Percentiles rank a stretch among this genome's conserved stretches.
Evolutionary conservation across 2,888 invertebrate species (phyloP).

Genomic region (Campopleginae sp.): DNA sequence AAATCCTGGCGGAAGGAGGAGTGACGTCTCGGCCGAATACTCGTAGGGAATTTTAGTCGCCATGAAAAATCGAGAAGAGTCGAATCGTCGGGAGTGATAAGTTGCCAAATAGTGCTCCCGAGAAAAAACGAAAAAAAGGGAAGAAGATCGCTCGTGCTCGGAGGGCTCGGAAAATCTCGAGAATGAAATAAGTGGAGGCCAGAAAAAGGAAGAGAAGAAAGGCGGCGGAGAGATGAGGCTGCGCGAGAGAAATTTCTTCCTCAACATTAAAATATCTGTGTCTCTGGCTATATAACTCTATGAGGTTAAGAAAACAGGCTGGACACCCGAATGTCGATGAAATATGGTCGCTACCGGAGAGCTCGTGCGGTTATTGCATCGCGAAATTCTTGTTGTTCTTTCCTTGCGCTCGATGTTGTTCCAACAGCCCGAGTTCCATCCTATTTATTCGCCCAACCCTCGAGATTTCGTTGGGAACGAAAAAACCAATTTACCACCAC

Average conservation of each 20-base stretch:
- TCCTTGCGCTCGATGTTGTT: constrained; percentile 18
- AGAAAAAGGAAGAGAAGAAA: constrained; percentile 22
- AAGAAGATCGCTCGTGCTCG: background rate
- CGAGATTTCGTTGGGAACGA: constrained; percentile 4
- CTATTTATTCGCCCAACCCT: constrained; percentile 26
- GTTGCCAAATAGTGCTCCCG: constrained; percentile 14
- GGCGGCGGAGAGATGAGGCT: constrained; percentile 53
- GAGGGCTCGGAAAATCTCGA: background rate
- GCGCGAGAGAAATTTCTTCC: constrained; percentile 57
- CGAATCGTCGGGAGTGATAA: constrained; percentile 30
- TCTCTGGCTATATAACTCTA: background rate
- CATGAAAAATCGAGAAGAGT: constrained; percentile 20
- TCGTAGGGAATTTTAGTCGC: constrained; percentile 9
- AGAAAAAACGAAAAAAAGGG: background rate
- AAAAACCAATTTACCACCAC: constrained; percentile 21
- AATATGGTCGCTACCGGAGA: constrained; percentile 66
- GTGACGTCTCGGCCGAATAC: constrained; percentile 32
- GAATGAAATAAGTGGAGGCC: background rate
- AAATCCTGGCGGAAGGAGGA: constrained; percentile 14
- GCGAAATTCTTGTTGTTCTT: constrained; percentile 43
- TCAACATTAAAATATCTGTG: constrained; percentile 15
- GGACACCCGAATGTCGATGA: constrained; percentile 46
- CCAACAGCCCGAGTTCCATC: constrained; percentile 47
- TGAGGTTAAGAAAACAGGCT: background rate
- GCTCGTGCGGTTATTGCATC: constrained; percentile 51